Percentiles rank a stretch among this genome's conserved stretches.
phyloP scores from a whole-genome alignment of 2,888 invertebrate species.

The Idaea dimidiata region DNA sequence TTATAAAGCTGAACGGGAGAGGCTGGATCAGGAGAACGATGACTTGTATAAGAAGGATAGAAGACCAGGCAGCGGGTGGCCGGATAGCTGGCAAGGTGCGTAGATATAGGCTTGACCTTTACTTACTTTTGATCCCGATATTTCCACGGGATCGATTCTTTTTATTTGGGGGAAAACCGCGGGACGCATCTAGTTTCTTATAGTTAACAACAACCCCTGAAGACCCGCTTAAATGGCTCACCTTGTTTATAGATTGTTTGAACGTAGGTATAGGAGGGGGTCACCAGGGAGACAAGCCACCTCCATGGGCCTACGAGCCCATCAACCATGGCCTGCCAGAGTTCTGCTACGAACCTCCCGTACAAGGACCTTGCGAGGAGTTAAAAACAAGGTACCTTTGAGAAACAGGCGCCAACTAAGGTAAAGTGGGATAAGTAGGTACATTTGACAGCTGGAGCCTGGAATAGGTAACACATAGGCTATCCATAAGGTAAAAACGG shows the following conservation, averaged over 20 bases:
- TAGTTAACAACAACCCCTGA: no score
- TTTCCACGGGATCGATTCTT: no score
- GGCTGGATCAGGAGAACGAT: neutral
- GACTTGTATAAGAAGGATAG: slow-evolving; percentile 7
- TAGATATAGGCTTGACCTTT: no score
- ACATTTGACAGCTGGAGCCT: no score
- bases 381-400: neutral
- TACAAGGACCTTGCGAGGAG: slow-evolving; percentile 7
- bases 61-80: slow-evolving; percentile 16
- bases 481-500: no score
- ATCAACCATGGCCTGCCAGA: slow-evolving; percentile 15
- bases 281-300: slow-evolving; percentile 9
- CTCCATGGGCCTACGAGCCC: slow-evolving; percentile 21
- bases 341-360: slow-evolving; percentile 12
- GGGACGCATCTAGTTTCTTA: no score
- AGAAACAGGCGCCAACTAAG: no score
- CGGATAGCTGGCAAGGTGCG: slow-evolving; percentile 10
- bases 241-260: neutral
- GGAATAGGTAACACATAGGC: no score
- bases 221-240: no score
- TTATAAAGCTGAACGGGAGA: slow-evolving; percentile 5
- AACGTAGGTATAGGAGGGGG: slow-evolving; percentile 13
- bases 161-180: no score
- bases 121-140: no score
- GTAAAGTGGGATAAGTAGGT: no score